Base-by-base conservation (phyloP, 2,113 vertebrate genomes). In the Petromus typicus region DNA sequence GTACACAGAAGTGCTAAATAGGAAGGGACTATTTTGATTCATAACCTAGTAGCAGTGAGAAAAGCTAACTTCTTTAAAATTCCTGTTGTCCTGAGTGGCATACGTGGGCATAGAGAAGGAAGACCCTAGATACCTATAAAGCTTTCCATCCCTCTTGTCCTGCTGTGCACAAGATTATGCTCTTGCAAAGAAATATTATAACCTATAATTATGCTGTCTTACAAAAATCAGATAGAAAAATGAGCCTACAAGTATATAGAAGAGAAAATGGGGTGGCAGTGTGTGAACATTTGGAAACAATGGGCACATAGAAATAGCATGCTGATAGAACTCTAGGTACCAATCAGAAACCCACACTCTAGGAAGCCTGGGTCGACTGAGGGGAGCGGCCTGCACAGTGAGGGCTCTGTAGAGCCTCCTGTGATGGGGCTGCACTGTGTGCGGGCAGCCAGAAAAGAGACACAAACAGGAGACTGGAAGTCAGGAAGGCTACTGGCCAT, bases 191-290 rank as follows among this genome's bases (percentile, higher is more conserved):
- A 80, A 91, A 86, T 12, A 59, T 78, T 89, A 94, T 73, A 91
- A 83, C 88, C 96, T 95, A 69, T 94, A 89, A 95, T 95, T 95
- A 96, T 18, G 63, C 48, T 94, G 90, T 81, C 87, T 95, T 85
- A 40, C 54, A 95, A 73, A 94, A 85, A 81, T 48, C 76, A 61
- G 81, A 82, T 56, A 64, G 27, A 93, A 84, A 93, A 94, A 61
- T 51, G n/a, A 90, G 66, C 48, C 30, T 90, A 69, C 27, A 63
- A 94, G 67, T 57, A 76, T n/a, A 45, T 3, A 43, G 64, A 89
- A 10, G 81, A 48, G 67, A 37, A 86, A 56, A 75, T 30, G 0
- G 18, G 25, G 83, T 1, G 10, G 56, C 69, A 61, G 57, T 18
- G 16, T 30, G 27, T 82, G 57, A 89, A 67, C 32, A 80, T 67